phyloP scores from a whole-genome alignment of 2,113 vertebrate species.

The Daboia siamensis region DNA sequence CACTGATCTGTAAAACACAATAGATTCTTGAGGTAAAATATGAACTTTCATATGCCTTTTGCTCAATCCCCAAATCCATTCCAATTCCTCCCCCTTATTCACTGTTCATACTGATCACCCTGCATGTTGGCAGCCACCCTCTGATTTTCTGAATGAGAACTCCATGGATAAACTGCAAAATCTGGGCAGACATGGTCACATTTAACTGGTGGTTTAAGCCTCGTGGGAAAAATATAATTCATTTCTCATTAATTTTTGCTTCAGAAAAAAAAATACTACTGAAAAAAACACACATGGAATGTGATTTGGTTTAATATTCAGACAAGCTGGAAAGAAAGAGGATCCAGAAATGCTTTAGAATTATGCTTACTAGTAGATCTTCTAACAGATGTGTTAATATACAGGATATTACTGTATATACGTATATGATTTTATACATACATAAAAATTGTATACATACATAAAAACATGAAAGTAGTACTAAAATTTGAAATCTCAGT shows the following conservation, averaged over 20 bases:
- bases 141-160: background rate
- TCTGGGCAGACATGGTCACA: background rate
- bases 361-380: background rate
- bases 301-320: background rate
- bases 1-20: conserved; percentile 65
- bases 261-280: too few species aligned
- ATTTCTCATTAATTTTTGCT: background rate
- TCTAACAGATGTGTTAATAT: background rate
- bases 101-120: background rate
- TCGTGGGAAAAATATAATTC: background rate
- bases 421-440: too few species aligned
- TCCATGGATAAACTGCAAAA: background rate
- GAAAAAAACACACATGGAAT: background rate
- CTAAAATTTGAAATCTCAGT: background rate
- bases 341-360: background rate
- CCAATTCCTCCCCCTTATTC: background rate
- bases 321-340: background rate
- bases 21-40: conserved; percentile 1
- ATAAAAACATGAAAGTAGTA: background rate
- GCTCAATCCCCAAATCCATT: background rate
- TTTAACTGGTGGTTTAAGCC: background rate
- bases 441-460: background rate
- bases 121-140: background rate
- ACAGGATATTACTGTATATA: background rate
- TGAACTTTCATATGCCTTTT: background rate